Evolutionary conservation across 2,797 vertebrate species (phyloP).

Genomic region (Cossypha heuglini): DNA sequence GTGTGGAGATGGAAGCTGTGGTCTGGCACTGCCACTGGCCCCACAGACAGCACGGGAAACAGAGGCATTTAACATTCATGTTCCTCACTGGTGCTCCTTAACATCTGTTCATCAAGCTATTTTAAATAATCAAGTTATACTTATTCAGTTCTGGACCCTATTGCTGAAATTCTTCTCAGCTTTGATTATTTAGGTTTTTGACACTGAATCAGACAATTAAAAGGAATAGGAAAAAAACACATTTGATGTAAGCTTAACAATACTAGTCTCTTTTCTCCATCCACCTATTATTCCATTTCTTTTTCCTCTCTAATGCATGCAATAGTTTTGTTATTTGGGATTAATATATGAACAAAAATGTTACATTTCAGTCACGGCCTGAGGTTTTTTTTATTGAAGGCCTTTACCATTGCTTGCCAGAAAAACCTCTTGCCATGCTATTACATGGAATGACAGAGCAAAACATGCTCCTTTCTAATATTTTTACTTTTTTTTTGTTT

Average conservation of each 20-base stretch:
- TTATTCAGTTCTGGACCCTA: background rate
- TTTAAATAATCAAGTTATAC: background rate
- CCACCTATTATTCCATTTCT: background rate
- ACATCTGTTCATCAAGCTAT: background rate
- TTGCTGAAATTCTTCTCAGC: background rate
- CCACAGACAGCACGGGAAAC: accelerated
- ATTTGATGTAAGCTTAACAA: background rate
- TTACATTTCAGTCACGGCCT: background rate
- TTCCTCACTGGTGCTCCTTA: background rate
- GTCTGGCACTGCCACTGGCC: background rate
- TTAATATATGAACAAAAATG: constrained; percentile 1
- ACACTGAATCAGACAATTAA: background rate
- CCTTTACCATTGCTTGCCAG: background rate
- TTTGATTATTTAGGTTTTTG: background rate
- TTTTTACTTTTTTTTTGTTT: background rate
- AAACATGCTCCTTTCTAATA: background rate
- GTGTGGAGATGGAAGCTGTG: background rate
- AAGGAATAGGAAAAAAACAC: background rate
- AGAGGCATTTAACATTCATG: background rate
- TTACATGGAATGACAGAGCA: background rate
- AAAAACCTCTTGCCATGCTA: background rate
- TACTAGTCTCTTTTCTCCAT: background rate
- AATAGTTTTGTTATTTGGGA: background rate
- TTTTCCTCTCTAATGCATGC: background rate
- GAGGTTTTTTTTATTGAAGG: background rate